Base-by-base conservation (phyloP, 2,888 invertebrate species). In the Atrina japonica region DNA sequence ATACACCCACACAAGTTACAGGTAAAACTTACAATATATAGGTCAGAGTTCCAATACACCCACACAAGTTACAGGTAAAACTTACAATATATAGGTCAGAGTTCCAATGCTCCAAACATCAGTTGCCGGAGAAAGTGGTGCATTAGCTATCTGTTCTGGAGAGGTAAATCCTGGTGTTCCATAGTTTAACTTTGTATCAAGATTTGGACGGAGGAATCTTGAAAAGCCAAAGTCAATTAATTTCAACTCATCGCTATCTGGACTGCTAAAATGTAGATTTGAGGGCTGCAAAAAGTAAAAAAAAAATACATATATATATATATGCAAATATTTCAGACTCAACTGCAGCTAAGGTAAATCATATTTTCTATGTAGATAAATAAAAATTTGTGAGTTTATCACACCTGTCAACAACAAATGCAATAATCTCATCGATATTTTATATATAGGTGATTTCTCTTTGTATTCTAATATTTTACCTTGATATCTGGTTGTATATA, bases 141-240 rank as follows among this genome's bases (percentile, higher is more conserved):
- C 97, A 88, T 96, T 95, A 88, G 94, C 94, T 56, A 97, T 91
- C 75, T 97, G 94, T 91, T 98, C 98, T 0, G 98, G 98, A 7
- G 98, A 95, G 93, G 91, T 79, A 77, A 88, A 87, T 65, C 88
- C 90, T 25, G 88, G 86, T 23, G 88, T 88, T n/a, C 88, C 88
- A 70, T 88, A 88, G 75, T 88, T 88, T 55, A 85, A 80, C 30
- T 70, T 75, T 30, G 85, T 65, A 21, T 85, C 83, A 27, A 76
- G 67, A 14, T 81, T 77, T 3, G 69, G 64, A 6, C 75, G 66
- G 16, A 84, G 66, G 45, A 78, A 78, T 23, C 95, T 95, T 1
- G 97, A 95, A 5, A 95, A 94, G 0, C 97, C 98, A 88, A 98
- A 95, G 91, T 99, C 98, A 6, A 97, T 94, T 53, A 99, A 91